Conservation (phyloP, 2,888 invertebrate genomes). For the Tryphoninae sp. region DNA sequence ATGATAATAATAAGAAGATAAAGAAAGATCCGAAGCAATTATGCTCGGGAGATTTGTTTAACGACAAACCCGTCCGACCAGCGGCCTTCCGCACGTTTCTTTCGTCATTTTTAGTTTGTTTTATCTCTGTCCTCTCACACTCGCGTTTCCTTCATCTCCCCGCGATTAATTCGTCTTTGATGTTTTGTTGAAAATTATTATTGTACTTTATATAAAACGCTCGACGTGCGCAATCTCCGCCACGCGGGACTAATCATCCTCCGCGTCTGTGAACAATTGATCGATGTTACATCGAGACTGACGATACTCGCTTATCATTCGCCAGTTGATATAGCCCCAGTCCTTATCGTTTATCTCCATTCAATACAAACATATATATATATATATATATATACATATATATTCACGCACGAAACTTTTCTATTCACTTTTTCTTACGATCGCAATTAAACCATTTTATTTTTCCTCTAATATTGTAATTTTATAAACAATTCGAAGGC, state of each 20-base stretch:
- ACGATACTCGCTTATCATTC: conserved; percentile 34
- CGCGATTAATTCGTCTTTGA: not conserved
- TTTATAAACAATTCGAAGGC: not conserved
- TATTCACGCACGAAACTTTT: not conserved
- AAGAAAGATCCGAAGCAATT: not conserved
- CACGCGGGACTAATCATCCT: not conserved
- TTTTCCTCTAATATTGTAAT: not conserved
- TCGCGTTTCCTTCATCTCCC: not conserved
- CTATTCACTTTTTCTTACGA: conserved; percentile 1
- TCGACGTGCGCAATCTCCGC: too few species aligned
- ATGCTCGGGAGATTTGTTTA: too few species aligned
- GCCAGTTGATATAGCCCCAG: conserved; percentile 12
- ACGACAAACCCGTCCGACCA: too few species aligned
- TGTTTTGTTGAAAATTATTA: too few species aligned
- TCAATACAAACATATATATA: not conserved
- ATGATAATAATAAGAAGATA: too few species aligned
- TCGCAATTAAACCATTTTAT: not conserved
- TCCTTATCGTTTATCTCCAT: conserved; percentile 40
- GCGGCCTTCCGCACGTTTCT: not conserved
- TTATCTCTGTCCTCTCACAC: not conserved
- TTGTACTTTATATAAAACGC: too few species aligned
- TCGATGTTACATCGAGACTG: conserved; percentile 45
- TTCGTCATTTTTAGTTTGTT: not conserved
- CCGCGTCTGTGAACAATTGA: conserved; percentile 14
- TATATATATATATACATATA: not conserved